Conservation (phyloP, 2,888 invertebrate species). For the Ypsolopha scabrella region DNA sequence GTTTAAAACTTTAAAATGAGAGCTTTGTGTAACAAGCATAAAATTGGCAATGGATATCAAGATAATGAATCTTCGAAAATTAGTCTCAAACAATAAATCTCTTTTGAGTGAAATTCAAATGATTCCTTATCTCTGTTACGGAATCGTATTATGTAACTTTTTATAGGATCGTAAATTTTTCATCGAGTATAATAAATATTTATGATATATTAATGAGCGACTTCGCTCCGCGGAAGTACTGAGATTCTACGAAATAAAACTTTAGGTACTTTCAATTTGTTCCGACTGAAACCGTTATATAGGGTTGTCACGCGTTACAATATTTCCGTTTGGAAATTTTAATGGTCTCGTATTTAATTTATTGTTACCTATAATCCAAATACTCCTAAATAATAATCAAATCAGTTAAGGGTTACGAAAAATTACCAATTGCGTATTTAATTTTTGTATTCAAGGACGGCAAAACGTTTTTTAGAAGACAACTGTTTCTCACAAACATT, state of each 20-base stretch:
- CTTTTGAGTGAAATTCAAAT: too few relatives aligned
- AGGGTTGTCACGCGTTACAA: constrained; percentile 5
- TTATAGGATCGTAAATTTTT: constrained; percentile 29
- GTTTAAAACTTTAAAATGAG: background rate
- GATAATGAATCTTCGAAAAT: too few relatives aligned
- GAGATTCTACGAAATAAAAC: constrained; percentile 41
- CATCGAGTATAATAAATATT: constrained; percentile 44
- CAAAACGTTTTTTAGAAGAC: too few relatives aligned
- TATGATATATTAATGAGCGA: constrained; percentile 36
- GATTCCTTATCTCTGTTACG: constrained; percentile 12
- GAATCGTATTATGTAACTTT: constrained; percentile 16
- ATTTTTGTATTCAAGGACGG: too few relatives aligned
- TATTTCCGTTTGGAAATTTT: too few relatives aligned
- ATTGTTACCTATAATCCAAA: too few relatives aligned
- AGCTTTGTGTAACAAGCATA: background rate
- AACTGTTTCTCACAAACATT: too few relatives aligned
- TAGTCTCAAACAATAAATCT: too few relatives aligned
- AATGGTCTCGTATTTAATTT: too few relatives aligned
- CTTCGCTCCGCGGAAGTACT: constrained; percentile 35
- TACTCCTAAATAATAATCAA: too few relatives aligned
- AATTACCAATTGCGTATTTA: too few relatives aligned
- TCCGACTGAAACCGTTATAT: constrained; percentile 5
- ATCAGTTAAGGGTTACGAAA: too few relatives aligned
- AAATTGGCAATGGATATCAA: background rate
- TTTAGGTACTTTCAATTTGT: constrained; percentile 39